Base-by-base conservation (phyloP, 2,888 invertebrate species). In the Cyclophora albipunctata region DNA sequence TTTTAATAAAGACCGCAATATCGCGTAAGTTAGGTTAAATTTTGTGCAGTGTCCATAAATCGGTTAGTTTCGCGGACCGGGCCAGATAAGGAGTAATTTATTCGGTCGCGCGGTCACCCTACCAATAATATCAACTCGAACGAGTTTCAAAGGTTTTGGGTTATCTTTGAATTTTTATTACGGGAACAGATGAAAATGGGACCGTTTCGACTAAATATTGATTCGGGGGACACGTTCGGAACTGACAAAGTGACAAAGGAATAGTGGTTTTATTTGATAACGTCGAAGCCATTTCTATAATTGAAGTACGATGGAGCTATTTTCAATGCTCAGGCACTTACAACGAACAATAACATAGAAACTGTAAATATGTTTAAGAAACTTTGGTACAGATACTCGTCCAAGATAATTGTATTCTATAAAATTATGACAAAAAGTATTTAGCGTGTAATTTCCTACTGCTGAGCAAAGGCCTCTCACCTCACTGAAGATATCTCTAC, bases 11-110 rank as follows among this genome's bases (percentile, higher is more conserved):
- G 37, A 37, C 37, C 37, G 5, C 37, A 37, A 37, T 37, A 37
- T 37, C 5, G 37, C 42, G 45, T 44, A 40, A 4, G 45, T 47
- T 52, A 46, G 50, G 51, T 51, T 56, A 54, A 58, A 55, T 51
- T 54, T 49, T 53, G 52, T 51, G 50, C 52, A 48, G 50, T 49
- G 45, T 33, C 52, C 54, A 60, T 60, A 58, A 60, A 60, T 60
- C 45, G 49, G 50, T 49, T 52, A 55, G 58, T 54, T 54, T 57
- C 50, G 55, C 49, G 49, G 52, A 52, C 54, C 51, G 47, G 40
- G 45, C 47, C 51, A 52, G 60, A 58, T 60, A 60, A 54, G 51
- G 45, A 47, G 45, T 51, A 49, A 60, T 60, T 60, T 60, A 60
- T 57, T 54, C 46, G 47, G 48, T 53, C 50, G 48, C 49, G 49